A percentile compares a stretch with the other conserved stretches of the same genome.
These are phyloP conservation scores for Apotomis capreana DNA, from an alignment of 2,888 invertebrate species.

Conservation along the genomic window DNA sequence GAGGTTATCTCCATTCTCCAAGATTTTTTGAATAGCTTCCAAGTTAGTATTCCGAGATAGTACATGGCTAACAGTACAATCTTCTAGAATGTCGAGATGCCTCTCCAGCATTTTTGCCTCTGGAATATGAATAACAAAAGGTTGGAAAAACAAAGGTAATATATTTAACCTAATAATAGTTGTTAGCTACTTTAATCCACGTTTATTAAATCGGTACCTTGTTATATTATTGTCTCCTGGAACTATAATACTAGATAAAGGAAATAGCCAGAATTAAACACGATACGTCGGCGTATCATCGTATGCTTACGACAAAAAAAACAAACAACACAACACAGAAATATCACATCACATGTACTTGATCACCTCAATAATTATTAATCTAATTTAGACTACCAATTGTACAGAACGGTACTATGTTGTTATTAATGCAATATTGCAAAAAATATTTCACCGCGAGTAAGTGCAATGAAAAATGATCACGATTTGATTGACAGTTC, in stretches of 20 bases:
- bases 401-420: slow-evolving; percentile 11
- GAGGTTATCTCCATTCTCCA: slow-evolving; percentile 51
- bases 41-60: slow-evolving; percentile 51
- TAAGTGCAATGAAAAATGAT: slow-evolving; percentile 9
- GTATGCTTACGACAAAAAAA: slow-evolving; percentile 31
- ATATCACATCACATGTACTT: slow-evolving; percentile 17
- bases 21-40: slow-evolving; percentile 50
- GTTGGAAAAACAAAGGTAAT: slow-evolving; percentile 3
- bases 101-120: slow-evolving; percentile 62
- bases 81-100: slow-evolving; percentile 56
- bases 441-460: slow-evolving; percentile 16
- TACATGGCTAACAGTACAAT: slow-evolving; percentile 49
- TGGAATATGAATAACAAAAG: slow-evolving; percentile 25
- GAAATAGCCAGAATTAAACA: slow-evolving; percentile 17
- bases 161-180: too few species aligned
- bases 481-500: slow-evolving; percentile 47
- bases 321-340: slow-evolving; percentile 37
- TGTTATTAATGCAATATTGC: slow-evolving; percentile 27
- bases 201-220: background rate
- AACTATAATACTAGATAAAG: background rate
- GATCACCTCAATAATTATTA: slow-evolving; percentile 4
- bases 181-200: background rate
- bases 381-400: background rate
- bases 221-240: background rate
- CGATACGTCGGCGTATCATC: slow-evolving; percentile 29